Percentiles rank a stretch among this genome's conserved stretches.
phyloP scores from a whole-genome alignment of 2,113 vertebrate species.

The Sturnus vulgaris region DNA sequence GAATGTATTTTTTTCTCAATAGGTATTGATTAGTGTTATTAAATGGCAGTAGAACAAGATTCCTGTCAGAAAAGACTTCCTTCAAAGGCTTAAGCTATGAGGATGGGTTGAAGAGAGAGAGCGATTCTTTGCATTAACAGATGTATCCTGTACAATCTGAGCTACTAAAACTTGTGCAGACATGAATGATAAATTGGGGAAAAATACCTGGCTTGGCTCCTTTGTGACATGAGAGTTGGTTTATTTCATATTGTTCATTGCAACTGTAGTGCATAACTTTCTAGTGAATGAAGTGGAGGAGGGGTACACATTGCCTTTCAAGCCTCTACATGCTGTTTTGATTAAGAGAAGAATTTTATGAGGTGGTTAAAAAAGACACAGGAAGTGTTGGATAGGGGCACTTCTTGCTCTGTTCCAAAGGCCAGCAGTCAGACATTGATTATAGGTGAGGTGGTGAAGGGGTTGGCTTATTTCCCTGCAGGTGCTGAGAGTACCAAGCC shows the following conservation, averaged over 20 bases:
- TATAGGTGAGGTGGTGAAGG: neutral
- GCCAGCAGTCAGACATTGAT: neutral
- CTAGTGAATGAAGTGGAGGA: neutral
- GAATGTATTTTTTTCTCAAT: conserved; percentile 29
- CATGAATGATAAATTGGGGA: neutral
- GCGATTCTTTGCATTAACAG: neutral
- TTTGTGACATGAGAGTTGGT: neutral
- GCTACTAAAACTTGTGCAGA: neutral
- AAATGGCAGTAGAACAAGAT: neutral
- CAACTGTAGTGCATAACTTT: neutral
- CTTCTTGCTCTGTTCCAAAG: neutral
- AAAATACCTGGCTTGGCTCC: conserved; percentile 3
- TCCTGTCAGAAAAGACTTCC: neutral
- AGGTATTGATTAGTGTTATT: neutral
- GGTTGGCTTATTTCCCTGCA: neutral
- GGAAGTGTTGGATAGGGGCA: neutral
- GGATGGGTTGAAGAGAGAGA: neutral
- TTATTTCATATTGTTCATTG: neutral
- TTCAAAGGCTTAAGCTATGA: conserved; percentile 3
- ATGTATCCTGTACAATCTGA: neutral
- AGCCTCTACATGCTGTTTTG: neutral
- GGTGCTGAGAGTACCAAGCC: neutral
- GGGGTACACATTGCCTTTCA: neutral
- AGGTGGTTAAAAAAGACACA: neutral
- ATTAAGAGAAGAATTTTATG: neutral